These are phyloP conservation scores for Erpetoichthys calabaricus DNA, from an alignment of 2,797 vertebrate genomes.

Conservation along the genomic window DNA sequence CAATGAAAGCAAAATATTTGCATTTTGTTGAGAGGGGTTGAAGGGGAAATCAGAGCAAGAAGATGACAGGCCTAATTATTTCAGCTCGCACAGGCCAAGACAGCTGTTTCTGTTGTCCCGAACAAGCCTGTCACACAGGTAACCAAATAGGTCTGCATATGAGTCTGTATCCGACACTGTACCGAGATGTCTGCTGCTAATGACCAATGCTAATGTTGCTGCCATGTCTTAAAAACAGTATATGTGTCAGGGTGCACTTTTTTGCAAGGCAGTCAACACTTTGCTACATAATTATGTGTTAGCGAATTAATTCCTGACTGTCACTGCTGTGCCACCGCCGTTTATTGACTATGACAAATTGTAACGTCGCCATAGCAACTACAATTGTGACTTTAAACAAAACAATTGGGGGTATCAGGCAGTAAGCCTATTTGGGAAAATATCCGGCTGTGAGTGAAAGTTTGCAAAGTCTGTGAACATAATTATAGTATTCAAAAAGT, in stretches of 20 bases:
- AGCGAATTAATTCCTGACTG: conserved; percentile 87
- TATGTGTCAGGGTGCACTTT: conserved; percentile 73
- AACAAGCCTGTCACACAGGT: conserved; percentile 99
- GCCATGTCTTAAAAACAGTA: conserved; percentile 82
- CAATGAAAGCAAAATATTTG: conserved; percentile 99
- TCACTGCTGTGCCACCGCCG: conserved; percentile 67
- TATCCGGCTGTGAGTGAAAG: conserved; percentile 17
- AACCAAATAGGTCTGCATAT: conserved; percentile 97
- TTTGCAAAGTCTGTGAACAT: background rate
- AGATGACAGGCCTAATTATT: conserved; percentile 99
- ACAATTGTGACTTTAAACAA: conserved; percentile 53
- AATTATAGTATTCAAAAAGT: background rate
- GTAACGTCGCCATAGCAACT: conserved; percentile 64
- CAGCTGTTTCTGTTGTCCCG: conserved; percentile 99
- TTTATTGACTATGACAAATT: conserved; percentile 72
- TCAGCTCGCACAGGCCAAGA: conserved; percentile 98
- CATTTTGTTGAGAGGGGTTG: conserved; percentile 96
- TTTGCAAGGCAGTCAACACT: conserved; percentile 86
- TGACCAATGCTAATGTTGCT: conserved; percentile 98
- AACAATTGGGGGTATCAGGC: conserved; percentile 45
- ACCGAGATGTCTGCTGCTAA: conserved; percentile 85
- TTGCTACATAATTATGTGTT: conserved; percentile 88
- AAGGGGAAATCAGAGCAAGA: conserved; percentile 94
- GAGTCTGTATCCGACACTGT: conserved; percentile 85
- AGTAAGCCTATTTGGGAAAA: conserved; percentile 50